Conservation (phyloP, 2,888 invertebrate genomes). For the Rutpela maculata region DNA sequence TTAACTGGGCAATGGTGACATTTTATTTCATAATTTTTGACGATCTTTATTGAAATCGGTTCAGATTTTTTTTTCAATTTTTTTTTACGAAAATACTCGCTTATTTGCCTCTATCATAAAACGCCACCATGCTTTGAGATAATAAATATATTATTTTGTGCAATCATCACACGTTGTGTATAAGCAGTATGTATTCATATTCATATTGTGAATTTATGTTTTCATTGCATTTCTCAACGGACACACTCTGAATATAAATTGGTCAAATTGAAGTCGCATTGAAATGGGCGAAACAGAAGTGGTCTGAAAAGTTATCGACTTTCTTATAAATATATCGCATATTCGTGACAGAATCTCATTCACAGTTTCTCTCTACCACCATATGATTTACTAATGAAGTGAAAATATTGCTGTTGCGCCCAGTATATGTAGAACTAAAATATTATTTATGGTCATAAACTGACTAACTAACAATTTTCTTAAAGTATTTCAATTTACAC, state of each 20-base stretch:
- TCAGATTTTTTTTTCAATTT: no score
- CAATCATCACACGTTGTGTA: no score
- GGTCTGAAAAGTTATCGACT: conserved; percentile 15
- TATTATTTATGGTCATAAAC: conserved; percentile 14
- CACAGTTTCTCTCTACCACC: conserved; percentile 28
- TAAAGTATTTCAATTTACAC: not conserved
- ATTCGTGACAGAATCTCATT: conserved; percentile 39
- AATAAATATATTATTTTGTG: no score
- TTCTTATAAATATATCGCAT: conserved; percentile 34
- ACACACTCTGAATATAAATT: conserved; percentile 29
- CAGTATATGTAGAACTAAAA: conserved; percentile 6
- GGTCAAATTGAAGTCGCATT: conserved; percentile 33
- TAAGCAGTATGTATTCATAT: conserved; percentile 4
- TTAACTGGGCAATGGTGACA: no score
- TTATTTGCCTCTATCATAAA: no score
- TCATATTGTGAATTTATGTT: conserved; percentile 21
- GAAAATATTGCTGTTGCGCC: conserved; percentile 30
- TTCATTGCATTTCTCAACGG: conserved; percentile 16
- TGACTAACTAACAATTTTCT: not conserved
- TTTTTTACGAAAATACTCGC: no score
- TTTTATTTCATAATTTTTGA: no score
- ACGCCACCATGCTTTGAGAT: no score
- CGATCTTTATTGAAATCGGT: no score
- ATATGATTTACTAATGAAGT: conserved; percentile 27
- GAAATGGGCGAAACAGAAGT: conserved; percentile 30